Percentiles rank a stretch among this genome's conserved stretches.
Evolutionary conservation across 2,888 invertebrate species (phyloP).

Genomic region (Drosophila peninsularis): DNA sequence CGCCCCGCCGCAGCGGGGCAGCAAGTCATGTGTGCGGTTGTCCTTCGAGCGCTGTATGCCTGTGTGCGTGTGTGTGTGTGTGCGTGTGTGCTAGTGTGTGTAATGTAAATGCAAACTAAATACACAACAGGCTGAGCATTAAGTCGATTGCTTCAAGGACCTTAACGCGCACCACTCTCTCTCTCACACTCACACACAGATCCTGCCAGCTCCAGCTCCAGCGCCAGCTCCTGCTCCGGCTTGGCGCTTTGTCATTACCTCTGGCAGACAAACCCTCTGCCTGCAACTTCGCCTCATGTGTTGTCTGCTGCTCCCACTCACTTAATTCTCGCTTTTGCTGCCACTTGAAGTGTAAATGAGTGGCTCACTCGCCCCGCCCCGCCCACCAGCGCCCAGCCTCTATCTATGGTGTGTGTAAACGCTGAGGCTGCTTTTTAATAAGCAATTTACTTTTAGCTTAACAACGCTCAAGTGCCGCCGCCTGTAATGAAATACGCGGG

Average conservation of each 20-base stretch:
- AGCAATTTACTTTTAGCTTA: conserved; percentile 77
- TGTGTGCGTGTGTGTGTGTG: conserved; percentile 11
- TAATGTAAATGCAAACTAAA: conserved; percentile 77
- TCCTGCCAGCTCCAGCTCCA: conserved; percentile 43
- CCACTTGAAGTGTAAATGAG: conserved; percentile 77
- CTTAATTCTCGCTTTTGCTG: conserved; percentile 71
- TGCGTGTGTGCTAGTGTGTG: conserved; percentile 25
- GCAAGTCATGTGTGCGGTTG: conserved; percentile 51
- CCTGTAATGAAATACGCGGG: conserved; percentile 69
- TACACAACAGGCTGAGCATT: conserved; percentile 74
- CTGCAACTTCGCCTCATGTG: conserved; percentile 27
- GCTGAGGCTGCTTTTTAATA: conserved; percentile 69
- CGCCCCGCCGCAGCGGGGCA: conserved; percentile 25
- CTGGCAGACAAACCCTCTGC: conserved; percentile 6
- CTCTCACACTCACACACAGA: conserved; percentile 1
- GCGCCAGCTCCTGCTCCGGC: conserved; percentile 16
- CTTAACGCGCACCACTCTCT: conserved; percentile 42
- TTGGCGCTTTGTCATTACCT: conserved; percentile 63
- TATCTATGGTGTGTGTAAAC: conserved; percentile 24
- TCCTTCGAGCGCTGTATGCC: conserved; percentile 35
- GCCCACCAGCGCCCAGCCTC: conserved; percentile 2
- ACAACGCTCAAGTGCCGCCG: conserved; percentile 63
- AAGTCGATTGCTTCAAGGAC: conserved; percentile 80
- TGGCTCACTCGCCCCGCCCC: conserved; percentile 39
- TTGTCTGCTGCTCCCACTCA: conserved; percentile 59